Base-by-base conservation (phyloP, 1,140 invertebrate species). In the Meloidogyne hapla region DNA sequence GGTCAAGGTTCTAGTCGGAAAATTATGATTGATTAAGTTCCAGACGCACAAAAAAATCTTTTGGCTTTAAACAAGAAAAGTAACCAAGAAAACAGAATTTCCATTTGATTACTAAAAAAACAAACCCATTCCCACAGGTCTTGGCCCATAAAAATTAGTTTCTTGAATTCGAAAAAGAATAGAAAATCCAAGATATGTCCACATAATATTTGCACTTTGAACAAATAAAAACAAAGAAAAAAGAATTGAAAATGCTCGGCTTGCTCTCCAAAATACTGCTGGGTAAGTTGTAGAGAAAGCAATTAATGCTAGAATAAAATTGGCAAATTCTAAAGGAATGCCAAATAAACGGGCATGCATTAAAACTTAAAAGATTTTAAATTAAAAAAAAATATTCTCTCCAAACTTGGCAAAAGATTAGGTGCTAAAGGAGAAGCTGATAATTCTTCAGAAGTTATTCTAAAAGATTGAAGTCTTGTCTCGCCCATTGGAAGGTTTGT, bases 321-420 rank as follows among this genome's bases (percentile, higher is more conserved):
- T 86, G 13, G 82, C 80, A 61, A 86, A 86, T 68, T 86, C 85
- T 62, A 86, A 72, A 38, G 85, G 84, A 74, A 86, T 86, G 42
- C 85, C 85, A 69, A 86, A 86, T 21, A 86, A 73, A n/a, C 85
- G 75, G 42, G 84, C 79, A 65, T 86, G 83, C 85, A 86, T 86
- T 5, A 86, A 66, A 33, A 86, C 84, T 84, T 64, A 21, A 84
- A 78, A 13, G 10, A 79, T 45, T 26, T 71, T 25, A 40, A 33
- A 18, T 45, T 40, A 80, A 25, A 76, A 10, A 25, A 23, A 48
- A 61, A 45, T 10, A 64, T 76, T 10, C 0, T 21, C 63, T 40
- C 10, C 69, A 56, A 77, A 84, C 83, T 80, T 38, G 84, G 85
- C 9, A 86, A 77, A 12, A 86, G 62, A 63, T 86, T 87, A 38